Evolutionary conservation across 2,797 vertebrate species (phyloP).

Genomic region (Steatocranus sp.): DNA sequence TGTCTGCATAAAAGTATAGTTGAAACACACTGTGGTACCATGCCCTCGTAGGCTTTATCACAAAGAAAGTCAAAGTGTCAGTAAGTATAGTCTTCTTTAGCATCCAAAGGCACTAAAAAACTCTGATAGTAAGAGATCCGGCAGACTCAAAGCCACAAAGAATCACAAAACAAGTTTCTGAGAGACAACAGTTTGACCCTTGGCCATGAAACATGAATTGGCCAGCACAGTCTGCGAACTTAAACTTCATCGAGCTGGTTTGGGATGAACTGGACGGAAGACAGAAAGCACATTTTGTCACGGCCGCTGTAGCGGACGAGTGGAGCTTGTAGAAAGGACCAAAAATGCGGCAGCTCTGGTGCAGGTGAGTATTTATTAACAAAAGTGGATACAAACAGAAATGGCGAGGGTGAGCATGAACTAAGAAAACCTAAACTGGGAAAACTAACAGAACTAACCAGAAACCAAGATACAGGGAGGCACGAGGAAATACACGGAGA

Average conservation of each 20-base stretch:
- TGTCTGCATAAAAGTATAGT: neutral
- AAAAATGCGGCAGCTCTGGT: no score
- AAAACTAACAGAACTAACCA: no score
- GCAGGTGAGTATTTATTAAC: no score
- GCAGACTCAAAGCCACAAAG: neutral
- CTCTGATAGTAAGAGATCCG: neutral
- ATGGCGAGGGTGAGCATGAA: no score
- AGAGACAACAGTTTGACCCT: neutral
- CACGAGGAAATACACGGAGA: no score
- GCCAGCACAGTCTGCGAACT: neutral
- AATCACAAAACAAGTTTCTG: neutral
- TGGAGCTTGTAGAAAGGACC: no score
- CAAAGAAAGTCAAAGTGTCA: neutral
- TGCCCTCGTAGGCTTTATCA: neutral
- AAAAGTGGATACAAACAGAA: no score
- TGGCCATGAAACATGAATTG: neutral
- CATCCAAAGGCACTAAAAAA: neutral
- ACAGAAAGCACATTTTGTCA: neutral
- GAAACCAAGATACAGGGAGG: no score
- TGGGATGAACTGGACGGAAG: neutral
- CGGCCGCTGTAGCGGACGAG: no score
- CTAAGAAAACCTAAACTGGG: no score
- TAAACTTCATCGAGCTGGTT: neutral
- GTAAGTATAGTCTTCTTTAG: neutral
- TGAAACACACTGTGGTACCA: neutral